Conservation (phyloP, 1,140 invertebrate genomes). For the Aplysia californica region DNA sequence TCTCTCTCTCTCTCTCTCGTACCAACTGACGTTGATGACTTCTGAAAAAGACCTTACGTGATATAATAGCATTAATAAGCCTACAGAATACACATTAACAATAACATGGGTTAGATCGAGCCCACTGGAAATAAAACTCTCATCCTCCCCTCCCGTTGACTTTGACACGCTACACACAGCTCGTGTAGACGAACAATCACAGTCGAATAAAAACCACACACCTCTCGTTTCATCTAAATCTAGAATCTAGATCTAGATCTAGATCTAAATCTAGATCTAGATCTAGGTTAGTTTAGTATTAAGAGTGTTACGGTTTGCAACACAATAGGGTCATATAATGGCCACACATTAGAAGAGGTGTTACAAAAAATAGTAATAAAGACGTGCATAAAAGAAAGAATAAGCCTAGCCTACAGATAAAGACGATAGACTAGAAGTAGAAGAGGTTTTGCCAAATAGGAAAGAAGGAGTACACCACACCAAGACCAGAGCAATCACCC, state of each 20-base stretch:
- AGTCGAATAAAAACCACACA: too few relatives aligned
- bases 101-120: too few relatives aligned
- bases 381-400: not conserved
- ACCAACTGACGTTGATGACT: too few relatives aligned
- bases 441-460: not conserved
- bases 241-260: not conserved
- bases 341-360: not conserved
- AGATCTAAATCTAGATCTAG: not conserved
- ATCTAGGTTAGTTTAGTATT: not conserved
- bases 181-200: too few relatives aligned
- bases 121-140: too few relatives aligned
- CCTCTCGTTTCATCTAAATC: not conserved
- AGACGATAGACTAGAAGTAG: not conserved
- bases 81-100: too few relatives aligned
- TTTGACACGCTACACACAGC: too few relatives aligned
- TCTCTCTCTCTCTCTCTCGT: too few relatives aligned
- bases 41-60: too few relatives aligned
- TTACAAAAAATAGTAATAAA: not conserved
- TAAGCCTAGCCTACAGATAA: not conserved
- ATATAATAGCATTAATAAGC: too few relatives aligned
- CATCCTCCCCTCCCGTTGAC: too few relatives aligned
- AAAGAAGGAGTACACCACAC: not conserved
- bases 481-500: not conserved
- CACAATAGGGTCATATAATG: not conserved
- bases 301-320: not conserved